Conservation (phyloP, 2,888 invertebrate genomes). For the Prosopocoilus inquinatus region DNA sequence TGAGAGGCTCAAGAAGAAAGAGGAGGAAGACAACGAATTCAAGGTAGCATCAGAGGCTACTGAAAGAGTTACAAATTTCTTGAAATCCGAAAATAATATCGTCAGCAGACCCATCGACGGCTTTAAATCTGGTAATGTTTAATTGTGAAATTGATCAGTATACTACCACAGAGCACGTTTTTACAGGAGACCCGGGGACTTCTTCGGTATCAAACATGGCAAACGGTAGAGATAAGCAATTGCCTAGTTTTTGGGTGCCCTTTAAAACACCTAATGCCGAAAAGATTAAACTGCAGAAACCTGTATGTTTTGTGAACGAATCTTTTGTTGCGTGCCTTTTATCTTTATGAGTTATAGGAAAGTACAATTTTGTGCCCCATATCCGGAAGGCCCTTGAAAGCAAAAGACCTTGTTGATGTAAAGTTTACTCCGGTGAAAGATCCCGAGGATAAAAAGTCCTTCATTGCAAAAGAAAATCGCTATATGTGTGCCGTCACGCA, state of each 20-base stretch:
- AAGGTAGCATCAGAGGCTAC: conserved; percentile 71
- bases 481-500: conserved; percentile 98
- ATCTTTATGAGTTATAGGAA: conserved; percentile 50
- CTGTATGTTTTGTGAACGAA: conserved; percentile 54
- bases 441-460: conserved; percentile 79
- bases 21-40: conserved; percentile 69
- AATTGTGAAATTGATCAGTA: not conserved
- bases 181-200: conserved; percentile 25
- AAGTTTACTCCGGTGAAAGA: conserved; percentile 91
- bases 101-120: conserved; percentile 54
- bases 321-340: not conserved
- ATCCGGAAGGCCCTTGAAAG: conserved; percentile 78
- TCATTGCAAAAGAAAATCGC: conserved; percentile 85
- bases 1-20: conserved; percentile 79
- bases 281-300: conserved; percentile 67
- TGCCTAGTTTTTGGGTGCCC: conserved; percentile 98
- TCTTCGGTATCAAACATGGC: conserved; percentile 71
- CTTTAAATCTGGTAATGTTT: conserved; percentile 40
- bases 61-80: conserved; percentile 73
- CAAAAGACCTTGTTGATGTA: conserved; percentile 89
- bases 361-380: conserved; percentile 80
- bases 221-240: conserved; percentile 69
- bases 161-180: not conserved
- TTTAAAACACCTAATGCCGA: conserved; percentile 85
- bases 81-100: conserved; percentile 80